Base-by-base conservation (phyloP, 2,797 vertebrate genomes). In the Sorex maritimensis region DNA sequence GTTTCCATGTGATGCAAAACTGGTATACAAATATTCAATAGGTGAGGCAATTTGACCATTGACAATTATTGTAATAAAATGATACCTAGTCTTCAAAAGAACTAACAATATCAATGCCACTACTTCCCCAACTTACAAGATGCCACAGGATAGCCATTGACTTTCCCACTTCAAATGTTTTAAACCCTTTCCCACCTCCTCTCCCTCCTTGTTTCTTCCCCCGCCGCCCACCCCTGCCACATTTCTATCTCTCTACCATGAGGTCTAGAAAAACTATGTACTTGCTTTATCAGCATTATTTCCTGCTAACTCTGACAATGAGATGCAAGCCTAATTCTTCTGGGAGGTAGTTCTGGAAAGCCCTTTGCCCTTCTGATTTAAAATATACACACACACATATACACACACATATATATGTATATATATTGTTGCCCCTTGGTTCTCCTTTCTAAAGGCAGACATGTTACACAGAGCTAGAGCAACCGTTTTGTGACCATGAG, bases 401-500 rank as follows among this genome's bases (percentile, higher is more conserved):
- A 44, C 41, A 44, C 41, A 44, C 41, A 44, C 41, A 34, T 44
- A 44, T 44, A 44, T 44, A 44, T 41, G 13, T 58, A 13, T 58
- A 21, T 58, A 21, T 10, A 58, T 10, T 58, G 9, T 58, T 65
- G 21, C 61, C 61, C 61, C 61, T 8, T n/a, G 10, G 41, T 0
- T 77, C 81, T 74, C n/a, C 58, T 61, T 3, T 26, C 72, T 46
- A 73, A 78, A 49, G 52, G 30, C 9, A 72, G 14, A 63, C 28
- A 61, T 0, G 5, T 6, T 78, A 28, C 19, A 0, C 3, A 7
- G 44, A 69, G 19, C 71, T 72, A 3, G 7, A 86, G 61, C 38
- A 44, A n/a, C 34, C 41, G 81, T 65, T 94, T 74, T 92, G 69
- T 28, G 14, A 84, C 10, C 86, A 67, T 4, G 34, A 88, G 34